A percentile compares a stretch with the other conserved stretches of the same genome.
These are phyloP conservation scores for Lycophotia porphyrea DNA, from an alignment of 2,888 invertebrate genomes.

Conservation along the genomic window DNA sequence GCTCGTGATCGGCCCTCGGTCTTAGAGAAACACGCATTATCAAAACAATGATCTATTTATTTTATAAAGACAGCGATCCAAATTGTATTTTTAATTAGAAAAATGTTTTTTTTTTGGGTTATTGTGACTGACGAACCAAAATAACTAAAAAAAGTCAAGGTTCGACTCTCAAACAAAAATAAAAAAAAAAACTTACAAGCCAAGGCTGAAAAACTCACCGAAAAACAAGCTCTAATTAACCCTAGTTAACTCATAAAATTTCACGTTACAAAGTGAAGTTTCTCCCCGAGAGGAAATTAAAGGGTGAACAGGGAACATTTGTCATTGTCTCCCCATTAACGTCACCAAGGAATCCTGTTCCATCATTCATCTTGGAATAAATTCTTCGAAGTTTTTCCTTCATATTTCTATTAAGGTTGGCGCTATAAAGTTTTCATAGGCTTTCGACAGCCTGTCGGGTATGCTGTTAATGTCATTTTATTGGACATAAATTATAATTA, in stretches of 20 bases:
- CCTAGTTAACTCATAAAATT: constrained; percentile 52
- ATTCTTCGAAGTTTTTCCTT: constrained; percentile 51
- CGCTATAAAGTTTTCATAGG: constrained; percentile 26
- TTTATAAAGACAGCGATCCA: not conserved
- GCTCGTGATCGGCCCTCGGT: no score
- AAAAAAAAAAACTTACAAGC: not conserved
- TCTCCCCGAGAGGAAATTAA: constrained; percentile 48
- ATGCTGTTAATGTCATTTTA: constrained; percentile 1
- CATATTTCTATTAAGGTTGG: constrained; percentile 49
- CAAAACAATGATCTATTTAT: not conserved
- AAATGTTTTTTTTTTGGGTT: no score
- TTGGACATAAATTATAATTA: not conserved
- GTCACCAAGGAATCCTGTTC: constrained; percentile 45
- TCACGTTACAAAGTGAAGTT: constrained; percentile 49
- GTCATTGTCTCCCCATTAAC: constrained; percentile 61
- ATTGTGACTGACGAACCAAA: not conserved
- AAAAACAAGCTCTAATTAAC: constrained; percentile 55
- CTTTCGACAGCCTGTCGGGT: not conserved
- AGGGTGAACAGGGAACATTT: constrained; percentile 53
- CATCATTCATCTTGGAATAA: constrained; percentile 56
- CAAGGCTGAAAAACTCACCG: not conserved
- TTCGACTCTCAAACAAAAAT: not conserved
- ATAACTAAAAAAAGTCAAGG: not conserved
- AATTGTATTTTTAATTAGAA: no score
- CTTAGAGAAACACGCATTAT: not conserved